Base-by-base conservation (phyloP, 2,797 vertebrate species). In the Thaleichthys pacificus region DNA sequence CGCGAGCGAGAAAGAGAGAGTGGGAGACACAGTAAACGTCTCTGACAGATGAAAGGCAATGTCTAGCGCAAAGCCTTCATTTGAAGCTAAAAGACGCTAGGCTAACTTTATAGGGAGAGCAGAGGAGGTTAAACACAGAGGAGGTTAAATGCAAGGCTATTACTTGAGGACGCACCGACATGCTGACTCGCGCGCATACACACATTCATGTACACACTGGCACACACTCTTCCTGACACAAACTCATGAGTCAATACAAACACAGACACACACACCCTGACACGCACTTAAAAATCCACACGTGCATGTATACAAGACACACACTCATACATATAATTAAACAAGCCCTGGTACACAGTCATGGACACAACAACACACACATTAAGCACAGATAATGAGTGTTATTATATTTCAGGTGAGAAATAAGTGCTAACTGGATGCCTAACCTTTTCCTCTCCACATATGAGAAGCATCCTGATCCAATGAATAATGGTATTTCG, bases 201-300 rank as follows among this genome's bases (percentile, higher is more conserved):
- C 22, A 21, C 47, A 22, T 47, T 22, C 35, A 57, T 47, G 30
- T 54, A 60, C 26, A 21, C 58, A 24, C 17, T 1, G 17, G n/a
- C n/a, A 9, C 57, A 22, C 19, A 38, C 24, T 24, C 17, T 9
- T 35, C n/a, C 21, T 24, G 32, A 22, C 14, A 58, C 35, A 22
- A 28, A 15, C 15, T 47, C 49, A 30, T 14, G 11, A 47, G 11
- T 47, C 42, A 12, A 49, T 51, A 11, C n/a, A 77, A 73, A 73
- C 77, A 85, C 72, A 19, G 72, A 14, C 4, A 62, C 28, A 24
- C 51, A 11, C 17, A 79, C 38, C 57, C 49, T 42, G 12, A 28
- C 64, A 47, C 71, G 61, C 22, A 56, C 51, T 17, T 56, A 19
- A n/a, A 17, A 56, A 56, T 17, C 51, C 19, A 47, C 42, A 47